Percentiles rank a stretch among this genome's conserved stretches.
phyloP scores from a whole-genome alignment of 2,113 vertebrate genomes.

The Tinamus guttatus region DNA sequence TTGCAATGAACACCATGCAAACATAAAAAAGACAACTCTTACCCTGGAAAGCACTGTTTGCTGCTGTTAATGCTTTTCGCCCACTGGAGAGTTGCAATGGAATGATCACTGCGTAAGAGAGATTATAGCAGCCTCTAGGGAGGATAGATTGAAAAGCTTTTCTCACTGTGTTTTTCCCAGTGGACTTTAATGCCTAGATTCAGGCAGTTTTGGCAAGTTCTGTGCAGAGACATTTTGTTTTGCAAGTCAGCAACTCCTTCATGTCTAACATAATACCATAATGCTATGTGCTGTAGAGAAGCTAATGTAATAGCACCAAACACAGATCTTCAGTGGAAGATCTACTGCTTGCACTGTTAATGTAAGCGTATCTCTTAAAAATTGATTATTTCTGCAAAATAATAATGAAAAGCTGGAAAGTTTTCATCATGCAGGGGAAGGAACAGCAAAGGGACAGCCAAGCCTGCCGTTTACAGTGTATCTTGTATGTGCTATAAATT shows the following conservation, averaged over 20 bases:
- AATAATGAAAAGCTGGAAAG: not conserved
- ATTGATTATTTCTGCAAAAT: not conserved
- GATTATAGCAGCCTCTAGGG: not conserved
- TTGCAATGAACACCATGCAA: accelerated
- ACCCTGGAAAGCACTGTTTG: not conserved
- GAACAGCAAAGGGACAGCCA: not conserved
- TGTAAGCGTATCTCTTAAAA: not conserved
- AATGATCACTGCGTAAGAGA: not conserved
- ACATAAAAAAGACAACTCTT: not conserved
- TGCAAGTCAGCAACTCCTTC: not conserved
- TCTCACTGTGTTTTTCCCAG: not conserved
- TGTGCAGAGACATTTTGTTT: not conserved
- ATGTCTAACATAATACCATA: not conserved
- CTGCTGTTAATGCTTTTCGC: not conserved
- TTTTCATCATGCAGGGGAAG: not conserved
- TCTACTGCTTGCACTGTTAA: not conserved
- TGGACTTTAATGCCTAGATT: not conserved
- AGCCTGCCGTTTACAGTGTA: not conserved
- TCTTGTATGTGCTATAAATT: not conserved
- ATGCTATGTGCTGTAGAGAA: not conserved
- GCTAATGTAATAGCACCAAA: not conserved
- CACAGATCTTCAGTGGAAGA: not conserved
- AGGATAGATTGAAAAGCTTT: not conserved
- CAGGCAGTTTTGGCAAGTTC: not conserved
- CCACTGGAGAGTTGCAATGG: not conserved